A percentile compares a stretch with the other conserved stretches of the same genome.
These are phyloP conservation scores for Peromyscus leucopus DNA, from an alignment of 2,113 vertebrate genomes.

Conservation along the genomic window DNA sequence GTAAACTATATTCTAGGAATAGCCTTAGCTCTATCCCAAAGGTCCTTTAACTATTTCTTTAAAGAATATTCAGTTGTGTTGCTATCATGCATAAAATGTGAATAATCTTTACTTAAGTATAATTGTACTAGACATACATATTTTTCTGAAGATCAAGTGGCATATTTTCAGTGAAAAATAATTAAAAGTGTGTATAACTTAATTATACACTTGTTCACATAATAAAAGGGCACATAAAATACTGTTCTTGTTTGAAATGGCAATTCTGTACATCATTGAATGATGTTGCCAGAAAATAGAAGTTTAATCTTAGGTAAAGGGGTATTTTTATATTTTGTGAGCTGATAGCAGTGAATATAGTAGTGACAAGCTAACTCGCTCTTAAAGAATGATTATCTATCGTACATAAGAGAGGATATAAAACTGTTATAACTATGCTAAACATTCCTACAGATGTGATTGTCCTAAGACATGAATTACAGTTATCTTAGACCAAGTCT, in stretches of 20 bases:
- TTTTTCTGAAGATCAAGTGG: conserved; percentile 40
- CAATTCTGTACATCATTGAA: conserved; percentile 51
- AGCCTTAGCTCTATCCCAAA: background rate
- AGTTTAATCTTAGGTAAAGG: background rate
- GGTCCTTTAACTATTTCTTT: conserved; percentile 10
- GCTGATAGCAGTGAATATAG: background rate
- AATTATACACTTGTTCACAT: background rate
- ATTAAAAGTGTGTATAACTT: background rate
- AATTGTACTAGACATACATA: background rate
- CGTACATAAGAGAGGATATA: background rate
- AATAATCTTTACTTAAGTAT: conserved; percentile 30
- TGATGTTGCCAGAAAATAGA: background rate
- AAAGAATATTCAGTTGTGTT: background rate
- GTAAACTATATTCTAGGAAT: background rate
- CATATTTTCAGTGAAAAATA: conserved; percentile 30
- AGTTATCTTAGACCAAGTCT: background rate
- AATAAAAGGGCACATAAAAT: background rate
- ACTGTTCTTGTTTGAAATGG: background rate
- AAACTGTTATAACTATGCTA: background rate
- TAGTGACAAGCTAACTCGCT: background rate
- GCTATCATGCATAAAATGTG: background rate
- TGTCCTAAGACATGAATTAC: background rate
- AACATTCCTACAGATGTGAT: background rate
- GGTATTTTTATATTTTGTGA: conserved; percentile 39
- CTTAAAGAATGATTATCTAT: background rate